These are phyloP conservation scores for Patella vulgata DNA, from an alignment of 1,140 invertebrate genomes.

Conservation along the genomic window DNA sequence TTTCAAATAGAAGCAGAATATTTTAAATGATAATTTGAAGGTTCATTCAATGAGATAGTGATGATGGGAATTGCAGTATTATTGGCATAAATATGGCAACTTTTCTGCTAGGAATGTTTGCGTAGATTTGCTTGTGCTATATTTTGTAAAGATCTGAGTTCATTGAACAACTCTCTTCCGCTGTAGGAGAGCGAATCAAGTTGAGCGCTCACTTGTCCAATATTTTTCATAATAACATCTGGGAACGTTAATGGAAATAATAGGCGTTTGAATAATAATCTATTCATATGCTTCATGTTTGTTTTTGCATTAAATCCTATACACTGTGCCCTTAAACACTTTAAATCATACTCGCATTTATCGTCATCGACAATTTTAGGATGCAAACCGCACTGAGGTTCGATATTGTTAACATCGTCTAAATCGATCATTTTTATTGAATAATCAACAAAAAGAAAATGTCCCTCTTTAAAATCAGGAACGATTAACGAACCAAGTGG, in stretches of 20 bases:
- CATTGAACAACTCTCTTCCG: conserved; percentile 19
- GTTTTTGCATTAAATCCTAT: conserved; percentile 60
- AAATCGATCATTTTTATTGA: conserved; percentile 61
- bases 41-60: too few relatives aligned
- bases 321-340: conserved; percentile 52
- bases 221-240: conserved; percentile 16
- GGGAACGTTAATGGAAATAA: conserved; percentile 51
- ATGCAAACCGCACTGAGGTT: conserved; percentile 50
- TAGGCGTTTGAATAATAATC: conserved; percentile 52
- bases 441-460: conserved; percentile 55
- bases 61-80: too few relatives aligned
- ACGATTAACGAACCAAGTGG: conserved; percentile 59
- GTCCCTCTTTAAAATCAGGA: conserved; percentile 60
- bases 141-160: conserved; percentile 12
- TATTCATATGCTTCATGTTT: conserved; percentile 58
- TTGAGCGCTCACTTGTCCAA: conserved; percentile 37
- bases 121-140: background rate
- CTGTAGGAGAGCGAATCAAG: conserved; percentile 34
- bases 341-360: conserved; percentile 49
- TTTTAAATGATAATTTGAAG: too few relatives aligned
- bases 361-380: conserved; percentile 7
- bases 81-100: too few relatives aligned
- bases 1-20: too few relatives aligned
- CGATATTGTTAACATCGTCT: conserved; percentile 62
- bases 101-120: background rate